Conservation (phyloP, 1,140 invertebrate genomes). For the Saccostrea glomerata region DNA sequence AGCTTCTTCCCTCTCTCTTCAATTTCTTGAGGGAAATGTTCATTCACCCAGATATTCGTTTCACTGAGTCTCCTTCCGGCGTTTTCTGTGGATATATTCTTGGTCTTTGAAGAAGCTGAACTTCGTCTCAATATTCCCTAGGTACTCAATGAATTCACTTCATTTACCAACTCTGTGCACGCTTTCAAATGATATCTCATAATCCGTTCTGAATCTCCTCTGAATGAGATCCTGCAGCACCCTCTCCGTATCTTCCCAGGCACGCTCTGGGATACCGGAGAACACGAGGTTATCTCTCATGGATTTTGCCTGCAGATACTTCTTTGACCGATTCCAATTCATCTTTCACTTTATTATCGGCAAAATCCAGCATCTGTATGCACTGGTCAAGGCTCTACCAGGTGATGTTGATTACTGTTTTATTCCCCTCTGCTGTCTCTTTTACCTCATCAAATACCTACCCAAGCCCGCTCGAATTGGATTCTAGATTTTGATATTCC, state of each 20-base stretch:
- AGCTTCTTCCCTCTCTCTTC: conserved; percentile 34
- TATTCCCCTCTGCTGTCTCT: neutral
- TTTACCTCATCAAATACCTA: neutral
- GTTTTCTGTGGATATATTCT: neutral
- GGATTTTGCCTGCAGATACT: neutral
- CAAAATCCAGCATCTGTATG: neutral
- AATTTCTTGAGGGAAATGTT: conserved; percentile 44
- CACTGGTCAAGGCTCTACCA: neutral
- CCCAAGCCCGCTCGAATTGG: neutral
- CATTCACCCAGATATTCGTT: neutral
- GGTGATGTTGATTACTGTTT: neutral
- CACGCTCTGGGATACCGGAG: neutral
- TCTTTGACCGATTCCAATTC: neutral
- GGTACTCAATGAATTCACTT: neutral
- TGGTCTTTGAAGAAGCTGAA: neutral
- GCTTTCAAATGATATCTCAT: neutral
- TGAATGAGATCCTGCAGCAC: neutral
- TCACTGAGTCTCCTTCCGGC: neutral
- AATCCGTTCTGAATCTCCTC: neutral
- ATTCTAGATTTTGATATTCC: neutral
- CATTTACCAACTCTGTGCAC: neutral
- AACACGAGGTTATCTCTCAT: neutral
- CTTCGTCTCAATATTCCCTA: neutral
- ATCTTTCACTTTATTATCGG: neutral
- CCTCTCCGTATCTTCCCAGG: neutral